Evolutionary conservation across 92 coral and sea anemone species (phyloP).

Genomic region (Micromussa lordhowensis): DNA sequence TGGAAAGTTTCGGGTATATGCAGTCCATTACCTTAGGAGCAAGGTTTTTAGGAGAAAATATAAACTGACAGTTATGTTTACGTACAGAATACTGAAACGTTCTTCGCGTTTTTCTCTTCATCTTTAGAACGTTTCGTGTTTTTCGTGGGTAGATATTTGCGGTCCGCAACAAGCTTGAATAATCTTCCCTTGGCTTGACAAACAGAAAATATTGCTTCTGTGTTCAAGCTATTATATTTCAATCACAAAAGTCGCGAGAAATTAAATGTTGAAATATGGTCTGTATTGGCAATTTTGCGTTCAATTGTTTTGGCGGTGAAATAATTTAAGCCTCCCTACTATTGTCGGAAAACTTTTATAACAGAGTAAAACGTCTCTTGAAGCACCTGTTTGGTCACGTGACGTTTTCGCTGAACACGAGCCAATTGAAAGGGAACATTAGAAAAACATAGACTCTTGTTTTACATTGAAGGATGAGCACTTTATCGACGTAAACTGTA

Average conservation of each 20-base stretch:
- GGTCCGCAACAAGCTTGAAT: background rate
- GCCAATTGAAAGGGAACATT: constrained; percentile 29
- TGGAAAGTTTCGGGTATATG: background rate
- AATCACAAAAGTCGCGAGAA: background rate
- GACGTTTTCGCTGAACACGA: constrained; percentile 26
- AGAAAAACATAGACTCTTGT: constrained; percentile 15
- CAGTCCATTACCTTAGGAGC: background rate
- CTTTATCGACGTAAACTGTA: constrained; percentile 21
- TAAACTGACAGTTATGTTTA: background rate
- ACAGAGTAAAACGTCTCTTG: constrained; percentile 4
- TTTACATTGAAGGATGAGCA: constrained; percentile 20
- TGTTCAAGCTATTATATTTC: constrained; percentile 11
- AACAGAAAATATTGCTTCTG: background rate
- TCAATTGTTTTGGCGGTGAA: background rate
- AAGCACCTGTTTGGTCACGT: constrained; percentile 70
- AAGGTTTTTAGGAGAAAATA: background rate
- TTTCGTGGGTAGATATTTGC: background rate
- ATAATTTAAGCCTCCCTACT: background rate
- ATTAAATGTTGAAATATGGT: background rate
- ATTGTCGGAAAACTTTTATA: background rate
- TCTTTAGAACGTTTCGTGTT: background rate
- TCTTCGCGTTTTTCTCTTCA: background rate
- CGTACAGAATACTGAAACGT: background rate
- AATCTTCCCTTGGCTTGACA: background rate
- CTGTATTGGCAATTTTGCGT: too few species aligned